Conservation (phyloP, 1,140 invertebrate genomes). For the Scaptomyza hsui region DNA sequence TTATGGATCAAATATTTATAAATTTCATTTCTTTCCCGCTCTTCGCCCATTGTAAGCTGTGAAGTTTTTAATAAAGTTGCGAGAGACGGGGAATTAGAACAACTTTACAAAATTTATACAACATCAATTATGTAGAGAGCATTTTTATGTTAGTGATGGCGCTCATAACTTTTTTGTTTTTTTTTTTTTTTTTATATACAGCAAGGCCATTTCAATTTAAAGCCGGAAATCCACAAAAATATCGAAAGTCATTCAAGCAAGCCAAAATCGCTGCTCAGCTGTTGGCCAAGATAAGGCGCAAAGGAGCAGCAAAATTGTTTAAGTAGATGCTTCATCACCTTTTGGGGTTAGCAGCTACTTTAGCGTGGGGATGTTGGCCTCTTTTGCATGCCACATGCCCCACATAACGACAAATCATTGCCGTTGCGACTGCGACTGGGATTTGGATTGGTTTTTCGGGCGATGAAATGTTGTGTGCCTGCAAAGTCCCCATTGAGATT, state of each 20-base stretch:
- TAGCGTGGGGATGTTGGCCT: constrained; percentile 1
- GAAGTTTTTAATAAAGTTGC: neutral
- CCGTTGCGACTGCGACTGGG: neutral
- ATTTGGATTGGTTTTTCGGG: neutral
- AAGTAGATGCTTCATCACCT: constrained; percentile 21
- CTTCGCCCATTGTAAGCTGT: neutral
- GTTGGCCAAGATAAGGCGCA: constrained; percentile 11
- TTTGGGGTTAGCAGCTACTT: constrained; percentile 9
- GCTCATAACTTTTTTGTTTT: neutral
- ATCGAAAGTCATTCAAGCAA: constrained; percentile 14
- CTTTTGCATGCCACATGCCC: constrained; percentile 47
- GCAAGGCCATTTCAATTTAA: neutral
- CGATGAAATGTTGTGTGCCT: neutral
- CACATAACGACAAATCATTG: constrained; percentile 56
- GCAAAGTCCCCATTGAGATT: constrained; percentile 31
- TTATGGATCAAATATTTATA: neutral
- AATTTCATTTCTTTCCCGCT: neutral
- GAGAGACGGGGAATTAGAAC: too few species aligned
- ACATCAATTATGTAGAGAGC: neutral
- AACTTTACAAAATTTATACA: neutral
- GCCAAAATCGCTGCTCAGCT: constrained; percentile 6
- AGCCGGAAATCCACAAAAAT: neutral
- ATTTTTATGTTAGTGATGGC: neutral
- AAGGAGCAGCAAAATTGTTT: constrained; percentile 20
- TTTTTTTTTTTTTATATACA: neutral